Percentiles rank a stretch among this genome's conserved stretches.
phyloP scores from a whole-genome alignment of 2,113 vertebrate species.

The Haemorhous mexicanus region DNA sequence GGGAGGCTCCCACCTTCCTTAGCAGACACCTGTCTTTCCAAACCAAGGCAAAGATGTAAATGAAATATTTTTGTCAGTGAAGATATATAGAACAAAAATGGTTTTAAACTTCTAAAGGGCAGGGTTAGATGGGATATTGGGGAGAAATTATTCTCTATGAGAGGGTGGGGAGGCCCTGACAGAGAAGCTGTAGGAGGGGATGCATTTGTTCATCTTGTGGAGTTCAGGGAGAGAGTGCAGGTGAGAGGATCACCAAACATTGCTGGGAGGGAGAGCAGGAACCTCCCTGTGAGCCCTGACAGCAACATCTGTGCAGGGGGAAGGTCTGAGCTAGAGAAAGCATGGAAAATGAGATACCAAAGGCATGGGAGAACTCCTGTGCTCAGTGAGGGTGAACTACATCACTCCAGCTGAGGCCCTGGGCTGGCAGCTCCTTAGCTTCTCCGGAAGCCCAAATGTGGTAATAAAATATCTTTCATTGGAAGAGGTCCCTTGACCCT shows the following conservation, averaged over 20 bases:
- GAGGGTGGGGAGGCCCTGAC: background rate
- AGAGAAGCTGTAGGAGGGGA: background rate
- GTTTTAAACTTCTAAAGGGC: background rate
- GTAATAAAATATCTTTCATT: background rate
- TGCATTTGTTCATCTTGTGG: accelerated
- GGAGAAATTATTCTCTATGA: background rate
- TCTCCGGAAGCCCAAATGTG: background rate
- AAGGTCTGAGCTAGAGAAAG: background rate
- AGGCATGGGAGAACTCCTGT: accelerated
- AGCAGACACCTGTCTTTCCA: too few species aligned
- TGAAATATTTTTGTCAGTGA: background rate
- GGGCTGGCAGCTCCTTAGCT: background rate
- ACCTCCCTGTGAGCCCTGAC: background rate
- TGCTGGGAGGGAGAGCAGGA: background rate
- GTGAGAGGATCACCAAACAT: background rate
- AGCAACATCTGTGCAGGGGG: background rate
- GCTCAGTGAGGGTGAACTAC: background rate
- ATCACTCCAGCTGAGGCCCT: background rate
- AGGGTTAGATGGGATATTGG: background rate
- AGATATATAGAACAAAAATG: background rate
- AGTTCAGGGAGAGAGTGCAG: background rate
- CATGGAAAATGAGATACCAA: background rate
- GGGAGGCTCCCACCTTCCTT: too few species aligned
- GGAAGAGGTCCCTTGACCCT: background rate
- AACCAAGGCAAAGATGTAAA: background rate